These are phyloP conservation scores for Blastobasis adustella DNA, from an alignment of 2,888 invertebrate species.

Conservation along the genomic window DNA sequence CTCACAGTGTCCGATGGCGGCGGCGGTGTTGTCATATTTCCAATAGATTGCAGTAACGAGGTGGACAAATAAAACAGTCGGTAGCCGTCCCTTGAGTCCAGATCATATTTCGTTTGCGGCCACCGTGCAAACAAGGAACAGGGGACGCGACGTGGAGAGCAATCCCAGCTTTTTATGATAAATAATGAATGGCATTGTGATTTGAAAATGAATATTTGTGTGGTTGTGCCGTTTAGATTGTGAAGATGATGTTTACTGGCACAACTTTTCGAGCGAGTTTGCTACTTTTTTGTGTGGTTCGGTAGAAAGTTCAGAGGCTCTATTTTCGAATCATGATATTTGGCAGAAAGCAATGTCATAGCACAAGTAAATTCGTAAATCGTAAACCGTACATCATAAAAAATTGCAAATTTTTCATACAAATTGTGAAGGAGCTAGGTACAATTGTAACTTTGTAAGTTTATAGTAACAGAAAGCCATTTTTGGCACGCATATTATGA, in stretches of 20 bases:
- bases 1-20: conserved; percentile 19
- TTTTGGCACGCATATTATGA: no score
- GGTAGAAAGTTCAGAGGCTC: background rate
- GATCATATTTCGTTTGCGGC: conserved; percentile 47
- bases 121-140: conserved; percentile 28
- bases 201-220: background rate
- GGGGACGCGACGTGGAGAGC: conserved; percentile 21
- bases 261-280: background rate
- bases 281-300: background rate
- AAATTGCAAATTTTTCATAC: no score
- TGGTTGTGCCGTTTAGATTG: background rate
- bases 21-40: conserved; percentile 42
- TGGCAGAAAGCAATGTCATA: no score
- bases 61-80: conserved; percentile 46
- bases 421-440: no score
- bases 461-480: no score
- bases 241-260: background rate
- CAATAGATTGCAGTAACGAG: conserved; percentile 57
- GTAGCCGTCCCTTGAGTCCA: conserved; percentile 21
- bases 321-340: no score
- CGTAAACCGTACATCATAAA: no score
- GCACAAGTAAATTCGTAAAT: no score
- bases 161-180: background rate
- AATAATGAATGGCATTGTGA: background rate
- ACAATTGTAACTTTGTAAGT: no score